These are phyloP conservation scores for Drosophila malerkotliana DNA, from an alignment of 1,140 invertebrate genomes.

Conservation along the genomic window DNA sequence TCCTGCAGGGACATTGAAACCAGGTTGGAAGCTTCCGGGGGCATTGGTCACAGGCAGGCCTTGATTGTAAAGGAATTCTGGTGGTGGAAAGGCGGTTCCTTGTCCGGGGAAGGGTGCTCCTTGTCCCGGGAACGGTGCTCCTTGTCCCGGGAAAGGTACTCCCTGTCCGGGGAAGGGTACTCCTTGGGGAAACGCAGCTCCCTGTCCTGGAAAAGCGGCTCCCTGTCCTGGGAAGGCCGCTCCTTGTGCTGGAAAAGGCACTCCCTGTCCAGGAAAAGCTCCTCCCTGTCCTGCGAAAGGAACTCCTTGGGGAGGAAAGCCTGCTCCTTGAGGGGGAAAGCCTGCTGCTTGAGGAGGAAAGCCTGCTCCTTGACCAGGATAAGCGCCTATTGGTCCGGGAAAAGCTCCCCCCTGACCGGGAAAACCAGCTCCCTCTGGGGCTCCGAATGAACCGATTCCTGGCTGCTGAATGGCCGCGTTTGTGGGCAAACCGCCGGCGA, in stretches of 20 bases:
- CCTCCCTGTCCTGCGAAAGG: slow-evolving; percentile 11
- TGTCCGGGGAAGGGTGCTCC: not conserved
- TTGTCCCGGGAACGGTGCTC: not conserved
- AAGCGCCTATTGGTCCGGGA: slow-evolving; percentile 7
- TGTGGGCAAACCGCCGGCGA: slow-evolving; percentile 2
- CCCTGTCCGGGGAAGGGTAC: not conserved
- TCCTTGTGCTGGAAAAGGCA: slow-evolving; percentile 4
- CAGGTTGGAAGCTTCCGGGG: slow-evolving; percentile 39
- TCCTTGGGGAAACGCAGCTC: not conserved
- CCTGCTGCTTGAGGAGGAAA: slow-evolving; percentile 8
- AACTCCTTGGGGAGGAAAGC: not conserved
- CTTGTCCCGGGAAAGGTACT: not conserved
- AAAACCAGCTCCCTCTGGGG: slow-evolving; percentile 5
- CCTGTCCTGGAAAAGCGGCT: slow-evolving; percentile 1
- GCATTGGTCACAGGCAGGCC: slow-evolving; percentile 45
- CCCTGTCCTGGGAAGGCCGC: slow-evolving; percentile 10
- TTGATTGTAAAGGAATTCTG: slow-evolving; percentile 58
- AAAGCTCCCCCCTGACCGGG: slow-evolving; percentile 17
- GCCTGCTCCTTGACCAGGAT: slow-evolving; percentile 2
- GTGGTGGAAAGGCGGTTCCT: not conserved
- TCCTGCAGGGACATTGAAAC: slow-evolving; percentile 48
- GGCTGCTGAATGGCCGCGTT: slow-evolving; percentile 23
- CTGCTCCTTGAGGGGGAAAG: slow-evolving; percentile 2
- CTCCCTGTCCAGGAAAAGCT: slow-evolving; percentile 15
- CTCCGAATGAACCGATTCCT: not conserved